Evolutionary conservation across 2,888 invertebrate species (phyloP).

Genomic region (Morinoia aosen): DNA sequence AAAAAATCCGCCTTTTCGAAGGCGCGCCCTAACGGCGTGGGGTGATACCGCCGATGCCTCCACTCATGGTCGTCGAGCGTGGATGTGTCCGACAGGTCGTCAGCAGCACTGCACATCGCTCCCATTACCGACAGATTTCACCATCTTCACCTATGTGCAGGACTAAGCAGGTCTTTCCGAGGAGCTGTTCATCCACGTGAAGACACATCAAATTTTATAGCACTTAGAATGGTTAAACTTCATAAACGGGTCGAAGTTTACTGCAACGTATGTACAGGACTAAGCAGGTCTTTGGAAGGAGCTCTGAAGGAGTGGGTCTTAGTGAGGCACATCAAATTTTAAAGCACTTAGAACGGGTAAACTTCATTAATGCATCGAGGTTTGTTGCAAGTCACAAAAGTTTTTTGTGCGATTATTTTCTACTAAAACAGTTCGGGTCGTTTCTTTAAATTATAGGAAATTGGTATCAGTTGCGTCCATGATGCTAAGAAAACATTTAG

Average conservation of each 20-base stretch:
- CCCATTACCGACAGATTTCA: not conserved
- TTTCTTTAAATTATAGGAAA: no score
- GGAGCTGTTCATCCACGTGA: not conserved
- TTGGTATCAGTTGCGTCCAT: no score
- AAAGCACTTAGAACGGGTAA: not conserved
- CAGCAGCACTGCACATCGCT: not conserved
- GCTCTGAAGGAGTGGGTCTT: not conserved
- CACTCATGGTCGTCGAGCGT: not conserved
- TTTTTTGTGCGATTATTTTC: no score
- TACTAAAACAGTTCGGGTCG: no score
- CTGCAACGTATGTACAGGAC: no score
- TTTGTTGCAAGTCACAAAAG: no score
- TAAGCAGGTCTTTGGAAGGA: not conserved
- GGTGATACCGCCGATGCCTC: not conserved
- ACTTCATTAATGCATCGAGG: no score
- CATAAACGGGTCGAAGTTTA: no score
- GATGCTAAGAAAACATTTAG: no score
- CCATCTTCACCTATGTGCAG: not conserved
- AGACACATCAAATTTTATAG: not conserved
- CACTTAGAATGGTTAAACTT: not conserved
- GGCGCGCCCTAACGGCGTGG: not conserved
- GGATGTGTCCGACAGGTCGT: not conserved
- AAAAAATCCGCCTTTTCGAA: not conserved
- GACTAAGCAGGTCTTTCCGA: not conserved
- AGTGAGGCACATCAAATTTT: not conserved